These are phyloP conservation scores for Notarius lentiginosus DNA, from an alignment of 2,113 vertebrate species.

Conservation along the genomic window DNA sequence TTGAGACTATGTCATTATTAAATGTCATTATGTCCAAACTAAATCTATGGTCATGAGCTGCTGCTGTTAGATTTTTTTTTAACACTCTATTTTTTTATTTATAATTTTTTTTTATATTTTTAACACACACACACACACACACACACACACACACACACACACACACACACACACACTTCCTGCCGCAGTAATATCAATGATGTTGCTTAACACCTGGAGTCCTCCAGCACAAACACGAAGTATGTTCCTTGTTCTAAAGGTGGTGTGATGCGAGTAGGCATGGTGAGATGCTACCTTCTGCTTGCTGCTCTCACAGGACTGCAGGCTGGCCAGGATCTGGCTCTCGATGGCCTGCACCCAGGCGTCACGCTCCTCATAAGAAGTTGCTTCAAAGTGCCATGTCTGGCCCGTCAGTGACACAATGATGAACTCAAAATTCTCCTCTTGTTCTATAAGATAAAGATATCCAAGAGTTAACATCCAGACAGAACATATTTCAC, in stretches of 20 bases:
- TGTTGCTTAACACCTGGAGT: no score
- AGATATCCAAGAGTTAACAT: slow-evolving; percentile 1
- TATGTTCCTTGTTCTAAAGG: neutral
- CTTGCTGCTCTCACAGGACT: slow-evolving; percentile 98
- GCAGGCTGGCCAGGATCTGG: slow-evolving; percentile 94
- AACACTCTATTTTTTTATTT: no score
- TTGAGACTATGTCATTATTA: no score
- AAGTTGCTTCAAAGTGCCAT: slow-evolving; percentile 95
- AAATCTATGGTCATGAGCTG: no score
- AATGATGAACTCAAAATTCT: slow-evolving; percentile 97
- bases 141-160: no score
- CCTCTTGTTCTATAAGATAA: slow-evolving; percentile 88
- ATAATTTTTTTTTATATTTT: no score
- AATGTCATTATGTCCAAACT: no score
- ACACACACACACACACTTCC: no score
- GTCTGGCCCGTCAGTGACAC: slow-evolving; percentile 96
- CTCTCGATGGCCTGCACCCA: slow-evolving; percentile 98
- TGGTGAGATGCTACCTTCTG: slow-evolving; percentile 81
- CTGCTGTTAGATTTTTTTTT: no score
- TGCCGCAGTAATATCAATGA: no score
- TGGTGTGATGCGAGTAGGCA: neutral
- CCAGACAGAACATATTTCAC: neutral
- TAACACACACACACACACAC: no score
- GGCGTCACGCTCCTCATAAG: slow-evolving; percentile 91
- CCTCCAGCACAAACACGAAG: neutral